Conservation (phyloP, 2,113 vertebrate species). For the Tachysurus vachellii region DNA sequence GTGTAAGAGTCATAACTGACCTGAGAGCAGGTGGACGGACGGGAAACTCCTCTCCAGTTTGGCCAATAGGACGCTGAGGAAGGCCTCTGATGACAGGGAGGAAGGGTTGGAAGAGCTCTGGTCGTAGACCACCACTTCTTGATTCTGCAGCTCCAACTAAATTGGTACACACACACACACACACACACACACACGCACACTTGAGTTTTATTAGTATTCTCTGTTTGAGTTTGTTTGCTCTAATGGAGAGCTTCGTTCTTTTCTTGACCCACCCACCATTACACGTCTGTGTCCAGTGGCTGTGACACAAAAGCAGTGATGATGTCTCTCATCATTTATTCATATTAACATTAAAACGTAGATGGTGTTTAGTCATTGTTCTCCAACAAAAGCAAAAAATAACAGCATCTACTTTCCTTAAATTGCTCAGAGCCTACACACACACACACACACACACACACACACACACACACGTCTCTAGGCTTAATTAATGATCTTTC, state of each 20-base stretch:
- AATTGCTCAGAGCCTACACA: not conserved
- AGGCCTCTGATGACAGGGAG: constrained; percentile 81
- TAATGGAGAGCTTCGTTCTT: not conserved
- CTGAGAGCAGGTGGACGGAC: constrained; percentile 88
- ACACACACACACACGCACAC: constrained; percentile 21
- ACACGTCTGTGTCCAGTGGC: not conserved
- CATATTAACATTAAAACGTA: not conserved
- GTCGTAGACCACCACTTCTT: constrained; percentile 93
- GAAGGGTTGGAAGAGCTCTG: constrained; percentile 83
- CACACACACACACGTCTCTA: not conserved
- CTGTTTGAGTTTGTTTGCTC: not conserved
- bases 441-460: not conserved
- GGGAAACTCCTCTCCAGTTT: constrained; percentile 90
- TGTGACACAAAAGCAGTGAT: not conserved
- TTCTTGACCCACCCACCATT: not conserved
- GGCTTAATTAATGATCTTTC: constrained; percentile 4
- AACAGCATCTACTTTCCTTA: constrained; percentile 3
- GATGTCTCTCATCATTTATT: not conserved
- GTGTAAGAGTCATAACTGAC: constrained; percentile 64
- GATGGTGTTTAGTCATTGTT: not conserved
- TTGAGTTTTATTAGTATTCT: not conserved
- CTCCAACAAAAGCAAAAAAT: not conserved
- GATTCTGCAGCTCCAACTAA: constrained; percentile 83
- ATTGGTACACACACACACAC: constrained; percentile 49
- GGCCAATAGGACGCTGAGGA: constrained; percentile 86